Base-by-base conservation (phyloP, 1,140 invertebrate species). In the Drosophila neocordata region DNA sequence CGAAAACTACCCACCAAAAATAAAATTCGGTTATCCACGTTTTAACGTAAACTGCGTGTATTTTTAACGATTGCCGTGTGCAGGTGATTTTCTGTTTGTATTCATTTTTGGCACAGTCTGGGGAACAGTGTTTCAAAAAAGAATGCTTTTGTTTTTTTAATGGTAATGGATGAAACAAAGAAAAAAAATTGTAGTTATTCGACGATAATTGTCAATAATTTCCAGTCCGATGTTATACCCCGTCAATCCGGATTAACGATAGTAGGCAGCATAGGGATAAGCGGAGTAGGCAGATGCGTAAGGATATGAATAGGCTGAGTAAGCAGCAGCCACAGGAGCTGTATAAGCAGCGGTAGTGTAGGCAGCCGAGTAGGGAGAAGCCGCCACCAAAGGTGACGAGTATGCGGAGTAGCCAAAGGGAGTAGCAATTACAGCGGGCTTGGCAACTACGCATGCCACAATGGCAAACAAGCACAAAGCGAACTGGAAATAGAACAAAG, bases 321-420 rank as follows among this genome's bases (percentile, higher is more conserved):
- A 89, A 57, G 89, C 83, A 15, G 79, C 44, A 59, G 84, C 83
- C 51, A 74, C 72, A 11, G 72, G 72, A 1, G 89, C 90, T n/a
- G 83, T 79, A 69, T 90, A 89, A 38, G 89, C 83, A 24, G 82
- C 56, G 7, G 8, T 48, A 51, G 87, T 85, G 68, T 90, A 90
- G 22, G 89, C 88, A 64, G 89, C 84, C 4, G 85, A 75, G 77
- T 91, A 90, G 15, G 89, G 78, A n/a, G 79, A 64, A 51, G 87
- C 89, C 6, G 69, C 77, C 62, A 87, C 69, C 34, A 73, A 60
- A 12, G 92, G 90, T 15, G 92, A 77, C 15, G 92, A 87, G 79
- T 93, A 93, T 18, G 93, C 91, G 65, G 92, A 93, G 73, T 93
- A 93, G 12, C 93, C 83, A 56, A 87, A 51, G 0, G 88, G 80